Percentiles rank a stretch among this genome's conserved stretches.
Evolutionary conservation across 2,113 vertebrate genomes (phyloP).

Genomic region (Apodemus speciosus): DNA sequence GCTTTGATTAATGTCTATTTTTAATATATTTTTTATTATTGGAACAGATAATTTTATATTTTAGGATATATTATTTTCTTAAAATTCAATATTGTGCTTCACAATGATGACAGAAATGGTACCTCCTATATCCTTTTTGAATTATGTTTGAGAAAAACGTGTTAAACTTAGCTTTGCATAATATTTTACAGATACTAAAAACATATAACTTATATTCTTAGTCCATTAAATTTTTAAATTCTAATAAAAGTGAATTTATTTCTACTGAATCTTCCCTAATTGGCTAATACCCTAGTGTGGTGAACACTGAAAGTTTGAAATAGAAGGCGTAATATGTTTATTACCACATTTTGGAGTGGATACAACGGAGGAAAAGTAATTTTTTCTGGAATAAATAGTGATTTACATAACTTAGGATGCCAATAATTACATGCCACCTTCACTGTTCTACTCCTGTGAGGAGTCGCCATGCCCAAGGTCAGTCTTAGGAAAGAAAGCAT

Average conservation of each 20-base stretch:
- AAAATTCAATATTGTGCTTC: background rate
- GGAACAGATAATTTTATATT: background rate
- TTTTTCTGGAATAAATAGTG: background rate
- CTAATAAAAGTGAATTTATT: conserved; percentile 2
- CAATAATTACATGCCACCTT: background rate
- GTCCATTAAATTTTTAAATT: background rate
- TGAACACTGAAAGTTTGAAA: background rate
- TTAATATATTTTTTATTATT: background rate
- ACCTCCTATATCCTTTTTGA: background rate
- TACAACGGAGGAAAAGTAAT: background rate
- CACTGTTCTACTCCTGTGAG: background rate
- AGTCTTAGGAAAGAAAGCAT: background rate
- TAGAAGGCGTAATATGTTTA: background rate
- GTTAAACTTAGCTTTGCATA: background rate
- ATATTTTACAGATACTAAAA: background rate
- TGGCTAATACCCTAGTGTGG: background rate
- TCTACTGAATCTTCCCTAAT: background rate
- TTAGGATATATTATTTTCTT: background rate
- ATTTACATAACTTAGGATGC: background rate
- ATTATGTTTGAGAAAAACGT: background rate
- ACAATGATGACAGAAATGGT: background rate
- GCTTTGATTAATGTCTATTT: background rate
- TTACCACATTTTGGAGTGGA: background rate
- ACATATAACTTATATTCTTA: background rate
- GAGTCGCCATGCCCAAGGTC: background rate